Base-by-base conservation (phyloP, 2,113 vertebrate species). In the Istiophorus platypterus region DNA sequence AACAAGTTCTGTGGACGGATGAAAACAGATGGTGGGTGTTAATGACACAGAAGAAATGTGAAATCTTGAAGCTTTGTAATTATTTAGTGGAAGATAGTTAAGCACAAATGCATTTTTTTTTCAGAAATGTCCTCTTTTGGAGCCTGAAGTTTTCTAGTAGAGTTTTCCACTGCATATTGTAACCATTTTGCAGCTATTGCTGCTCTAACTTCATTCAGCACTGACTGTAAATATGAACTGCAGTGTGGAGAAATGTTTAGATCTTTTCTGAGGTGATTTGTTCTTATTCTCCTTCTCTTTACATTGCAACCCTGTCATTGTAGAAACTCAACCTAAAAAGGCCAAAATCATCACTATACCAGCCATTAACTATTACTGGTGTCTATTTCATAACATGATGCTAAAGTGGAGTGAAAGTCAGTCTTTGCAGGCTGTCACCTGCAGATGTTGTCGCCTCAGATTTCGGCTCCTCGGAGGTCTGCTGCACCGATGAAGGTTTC, bases 341-440 rank as follows among this genome's bases (percentile, higher is more conserved):
- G 8, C 47, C 18, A 49, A 20, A 42, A 42, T 8, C 47, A 47
- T 20, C 6, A 18, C 47, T 49, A 20, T 3, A 51, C 20, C 49
- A 51, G 20, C 20, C 18, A 22, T 22, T n/a, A n/a, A 10, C 52
- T 24, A 5, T n/a, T 13, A 24, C 52, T 24, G 20, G 24, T 63
- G 39, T 54, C 18, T 68, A 6, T 58, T 26, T 20, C 18, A 5
- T n/a, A 54, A 34, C 1, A 5, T 14, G 8, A 57, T 0, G 2
- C 57, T 63, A 7, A 62, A 24, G 22, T 67, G 22, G 1, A 65
- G 52, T 8, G 18, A 15, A 27, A 7, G 58, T 37, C 12, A 13
- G 17, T 20, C 45, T 71, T 81, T 84, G 27, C 64, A 57, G 22
- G 54, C 52, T n/a, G 10, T 27, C 95, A 99, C 97, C 95, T 89